phyloP scores from a whole-genome alignment of 1,140 invertebrate genomes.

The Drosophila tristis region DNA sequence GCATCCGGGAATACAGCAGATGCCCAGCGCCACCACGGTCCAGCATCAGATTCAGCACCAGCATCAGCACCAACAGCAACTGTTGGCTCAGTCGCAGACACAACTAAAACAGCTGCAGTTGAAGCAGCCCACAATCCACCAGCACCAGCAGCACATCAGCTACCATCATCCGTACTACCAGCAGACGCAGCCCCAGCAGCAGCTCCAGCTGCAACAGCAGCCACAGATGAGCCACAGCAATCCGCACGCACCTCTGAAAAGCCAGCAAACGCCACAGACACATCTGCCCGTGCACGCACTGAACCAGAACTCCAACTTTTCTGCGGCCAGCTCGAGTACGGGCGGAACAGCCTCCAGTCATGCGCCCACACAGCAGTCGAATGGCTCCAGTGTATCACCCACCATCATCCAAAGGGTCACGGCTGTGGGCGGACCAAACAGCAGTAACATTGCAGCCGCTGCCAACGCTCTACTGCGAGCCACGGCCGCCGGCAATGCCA shows the following conservation, averaged over 20 bases:
- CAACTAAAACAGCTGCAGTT: conserved; percentile 77
- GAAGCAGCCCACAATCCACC: conserved; percentile 79
- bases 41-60: conserved; percentile 56
- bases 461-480: conserved; percentile 68
- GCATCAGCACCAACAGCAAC: conserved; percentile 62
- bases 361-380: conserved; percentile 80
- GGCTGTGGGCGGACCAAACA: conserved; percentile 41
- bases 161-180: conserved; percentile 81
- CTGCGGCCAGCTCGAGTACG: conserved; percentile 78
- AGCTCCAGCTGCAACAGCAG: conserved; percentile 41
- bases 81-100: conserved; percentile 70
- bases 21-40: conserved; percentile 31
- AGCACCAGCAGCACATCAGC: conserved; percentile 76
- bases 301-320: conserved; percentile 82
- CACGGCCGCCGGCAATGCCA: conserved; percentile 40
- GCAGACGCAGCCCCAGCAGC: conserved; percentile 58
- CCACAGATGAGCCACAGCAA: conserved; percentile 43
- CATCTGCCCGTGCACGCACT: conserved; percentile 76
- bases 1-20: conserved; percentile 62
- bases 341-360: conserved; percentile 81
- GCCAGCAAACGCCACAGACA: conserved; percentile 40
- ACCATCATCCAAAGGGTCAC: conserved; percentile 53
- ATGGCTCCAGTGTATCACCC: conserved; percentile 77
- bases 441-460: conserved; percentile 67
- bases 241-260: conserved; percentile 30